Base-by-base conservation (phyloP, 2,113 vertebrate species). In the Saguinus imperator region DNA sequence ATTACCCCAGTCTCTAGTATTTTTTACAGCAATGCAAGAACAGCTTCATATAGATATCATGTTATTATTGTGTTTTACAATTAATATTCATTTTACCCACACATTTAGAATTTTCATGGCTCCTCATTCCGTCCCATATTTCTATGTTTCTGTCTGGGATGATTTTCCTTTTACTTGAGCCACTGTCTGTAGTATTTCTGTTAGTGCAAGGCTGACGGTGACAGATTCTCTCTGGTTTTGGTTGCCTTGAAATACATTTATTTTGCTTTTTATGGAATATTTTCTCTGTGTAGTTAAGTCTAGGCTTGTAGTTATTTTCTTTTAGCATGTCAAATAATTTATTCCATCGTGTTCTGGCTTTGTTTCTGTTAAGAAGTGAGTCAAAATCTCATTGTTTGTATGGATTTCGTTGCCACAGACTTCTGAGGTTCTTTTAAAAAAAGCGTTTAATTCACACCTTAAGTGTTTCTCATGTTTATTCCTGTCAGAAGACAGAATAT, bases 161-260 rank as follows among this genome's bases (percentile, higher is more conserved):
- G 86, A 64, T 82, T 92, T 96, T 70, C 25, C 21, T 76, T 73
- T 27, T 52, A 80, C 89, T 81, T 89, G 50, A 84, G 75, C 32
- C 37, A 43, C 14, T 81, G 14, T 79, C 25, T 64, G 1, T 83
- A 57, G 9, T 55, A 57, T 14, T 86, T 87, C 21, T 84, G 52
- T 95, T 29, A 52, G 45, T 50, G 29, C 52, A 79, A 84, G 45
- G 0, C 16, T 91, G 13, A 27, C 37, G 35, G 37, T 88, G 45
- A 79, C 70, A 90, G 61, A 80, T 68, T 87, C 18, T 61, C 20
- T 73, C 73, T 81, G 72, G 25, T 57, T 96, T 76, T 61, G 27
- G 20, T 84, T 88, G 43, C 75, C 40, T 89, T n/a, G 55, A 91
- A 68, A 52, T 93, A 8, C 45, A 91, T 85, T 95, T 91, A 75